Percentiles rank a stretch among this genome's conserved stretches.
Evolutionary conservation across 2,797 vertebrate species (phyloP).

Genomic region (Yasuhikotakia modesta): DNA sequence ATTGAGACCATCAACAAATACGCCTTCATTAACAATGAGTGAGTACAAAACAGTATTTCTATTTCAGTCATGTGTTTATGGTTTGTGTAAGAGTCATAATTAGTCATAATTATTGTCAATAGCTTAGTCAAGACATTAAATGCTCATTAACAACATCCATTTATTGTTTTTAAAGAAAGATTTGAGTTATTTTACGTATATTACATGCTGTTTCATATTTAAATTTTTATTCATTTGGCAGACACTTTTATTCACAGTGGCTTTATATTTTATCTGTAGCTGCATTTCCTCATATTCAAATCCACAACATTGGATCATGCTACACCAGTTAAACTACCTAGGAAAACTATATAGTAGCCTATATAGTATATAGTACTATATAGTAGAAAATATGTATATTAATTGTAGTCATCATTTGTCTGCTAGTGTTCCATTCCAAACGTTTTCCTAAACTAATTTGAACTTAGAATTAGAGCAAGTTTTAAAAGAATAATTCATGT

Average conservation of each 20-base stretch:
- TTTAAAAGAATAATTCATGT: neutral
- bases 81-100: conserved; percentile 4
- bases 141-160: conserved; percentile 13
- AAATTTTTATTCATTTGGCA: neutral
- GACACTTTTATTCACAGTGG: neutral
- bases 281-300: neutral
- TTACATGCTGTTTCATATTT: too few relatives aligned
- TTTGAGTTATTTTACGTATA: too few relatives aligned
- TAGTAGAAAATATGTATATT: neutral
- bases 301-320: neutral
- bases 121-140: neutral
- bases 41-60: conserved; percentile 65
- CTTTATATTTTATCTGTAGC: neutral
- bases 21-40: conserved; percentile 95
- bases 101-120: neutral
- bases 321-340: neutral
- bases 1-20: conserved; percentile 94
- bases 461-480: neutral
- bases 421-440: neutral
- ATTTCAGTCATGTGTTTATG: neutral
- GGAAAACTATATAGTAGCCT: neutral
- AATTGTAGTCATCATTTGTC: neutral
- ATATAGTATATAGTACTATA: too few relatives aligned
- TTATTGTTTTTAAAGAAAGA: neutral
- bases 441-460: neutral